phyloP scores from a whole-genome alignment of 2,797 vertebrate genomes.

The Liasis olivaceus region DNA sequence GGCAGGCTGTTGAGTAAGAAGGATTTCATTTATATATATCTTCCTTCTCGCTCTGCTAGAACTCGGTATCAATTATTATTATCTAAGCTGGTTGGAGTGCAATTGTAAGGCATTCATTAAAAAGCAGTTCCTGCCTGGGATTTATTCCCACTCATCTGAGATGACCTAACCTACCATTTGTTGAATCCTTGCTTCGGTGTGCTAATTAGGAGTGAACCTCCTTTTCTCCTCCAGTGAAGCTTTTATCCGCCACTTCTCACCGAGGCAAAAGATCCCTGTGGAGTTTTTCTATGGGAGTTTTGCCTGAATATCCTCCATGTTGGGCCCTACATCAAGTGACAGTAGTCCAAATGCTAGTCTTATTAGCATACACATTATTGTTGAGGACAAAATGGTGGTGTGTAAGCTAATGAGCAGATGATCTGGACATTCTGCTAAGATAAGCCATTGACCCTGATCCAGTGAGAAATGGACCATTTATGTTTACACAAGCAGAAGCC shows the following conservation, averaged over 20 bases:
- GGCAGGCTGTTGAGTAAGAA: background rate
- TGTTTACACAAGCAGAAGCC: background rate
- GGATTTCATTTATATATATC: constrained; percentile 12
- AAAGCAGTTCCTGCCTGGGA: constrained; percentile 4
- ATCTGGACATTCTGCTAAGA: background rate
- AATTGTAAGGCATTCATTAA: constrained; percentile 32
- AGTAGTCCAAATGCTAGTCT: constrained; percentile 10
- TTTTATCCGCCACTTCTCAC: constrained; percentile 15
- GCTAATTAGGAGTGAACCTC: background rate
- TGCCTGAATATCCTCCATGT: background rate
- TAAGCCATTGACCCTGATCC: background rate
- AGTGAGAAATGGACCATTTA: background rate
- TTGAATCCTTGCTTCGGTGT: background rate
- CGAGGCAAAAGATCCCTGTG: constrained; percentile 18
- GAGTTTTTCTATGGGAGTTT: constrained; percentile 4
- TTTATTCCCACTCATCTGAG: constrained; percentile 20
- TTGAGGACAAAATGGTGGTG: background rate
- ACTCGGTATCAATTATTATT: constrained; percentile 22
- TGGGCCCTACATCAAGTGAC: background rate
- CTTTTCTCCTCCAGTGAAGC: background rate
- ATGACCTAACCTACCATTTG: background rate
- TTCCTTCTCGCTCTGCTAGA: background rate
- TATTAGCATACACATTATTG: background rate
- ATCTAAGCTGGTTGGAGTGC: constrained; percentile 19
- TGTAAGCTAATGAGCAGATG: constrained; percentile 6